Evolutionary conservation across 2,888 invertebrate genomes (phyloP).

Genomic region (Stenurella melanura): DNA sequence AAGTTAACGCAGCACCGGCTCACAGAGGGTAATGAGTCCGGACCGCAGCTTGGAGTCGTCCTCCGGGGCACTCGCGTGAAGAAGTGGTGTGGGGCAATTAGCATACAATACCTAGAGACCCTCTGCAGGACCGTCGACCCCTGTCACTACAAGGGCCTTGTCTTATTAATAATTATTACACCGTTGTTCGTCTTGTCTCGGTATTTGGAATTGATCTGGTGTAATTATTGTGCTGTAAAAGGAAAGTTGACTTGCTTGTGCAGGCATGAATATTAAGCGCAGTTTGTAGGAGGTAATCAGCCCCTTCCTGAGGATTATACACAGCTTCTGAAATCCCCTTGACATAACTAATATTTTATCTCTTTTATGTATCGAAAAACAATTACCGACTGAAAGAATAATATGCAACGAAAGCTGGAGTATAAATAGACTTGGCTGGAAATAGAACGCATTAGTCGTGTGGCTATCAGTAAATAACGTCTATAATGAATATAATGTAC

Average conservation of each 20-base stretch:
- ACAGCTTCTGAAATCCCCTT: too few species aligned
- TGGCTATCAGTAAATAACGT: too few species aligned
- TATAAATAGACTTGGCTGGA: too few species aligned
- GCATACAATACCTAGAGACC: conserved; percentile 66
- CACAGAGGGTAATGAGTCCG: conserved; percentile 64
- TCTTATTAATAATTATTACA: conserved; percentile 36
- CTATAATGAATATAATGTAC: too few species aligned
- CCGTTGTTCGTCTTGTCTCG: conserved; percentile 8
- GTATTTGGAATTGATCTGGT: conserved; percentile 1
- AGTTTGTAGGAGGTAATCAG: neutral
- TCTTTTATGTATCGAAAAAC: too few species aligned
- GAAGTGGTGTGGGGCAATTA: conserved; percentile 65
- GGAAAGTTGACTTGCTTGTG: conserved; percentile 1
- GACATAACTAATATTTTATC: too few species aligned
- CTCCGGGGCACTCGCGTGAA: conserved; percentile 62
- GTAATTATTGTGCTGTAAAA: conserved; percentile 22
- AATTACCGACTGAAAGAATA: too few species aligned
- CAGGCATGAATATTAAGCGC: neutral
- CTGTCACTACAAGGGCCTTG: conserved; percentile 12
- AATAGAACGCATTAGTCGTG: too few species aligned
- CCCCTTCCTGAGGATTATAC: too few species aligned
- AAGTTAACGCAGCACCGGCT: conserved; percentile 62
- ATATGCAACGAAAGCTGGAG: too few species aligned
- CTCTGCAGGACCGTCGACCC: conserved; percentile 41
- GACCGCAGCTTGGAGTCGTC: conserved; percentile 62